Percentiles rank a stretch among this genome's conserved stretches.
These are phyloP conservation scores for Nesogale talazaci DNA, from an alignment of 2,113 vertebrate species.

Conservation along the genomic window DNA sequence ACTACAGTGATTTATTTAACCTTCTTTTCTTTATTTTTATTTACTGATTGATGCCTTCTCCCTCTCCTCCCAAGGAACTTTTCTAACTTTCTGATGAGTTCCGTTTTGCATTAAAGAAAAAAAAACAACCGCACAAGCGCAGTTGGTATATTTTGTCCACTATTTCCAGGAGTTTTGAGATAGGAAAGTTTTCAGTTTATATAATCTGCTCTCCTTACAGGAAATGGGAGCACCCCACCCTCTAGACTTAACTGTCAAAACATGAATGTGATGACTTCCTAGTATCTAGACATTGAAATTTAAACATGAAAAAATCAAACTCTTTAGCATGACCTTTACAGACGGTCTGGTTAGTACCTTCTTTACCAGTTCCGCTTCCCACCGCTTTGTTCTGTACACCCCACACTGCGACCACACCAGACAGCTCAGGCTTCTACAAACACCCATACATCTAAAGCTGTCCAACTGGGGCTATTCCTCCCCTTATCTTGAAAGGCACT, in stretches of 20 bases:
- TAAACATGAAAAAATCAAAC: not conserved
- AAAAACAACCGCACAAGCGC: too few relatives aligned
- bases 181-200: not conserved
- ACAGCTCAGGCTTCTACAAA: not conserved
- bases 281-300: not conserved
- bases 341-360: not conserved
- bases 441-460: not conserved
- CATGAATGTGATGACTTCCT: not conserved
- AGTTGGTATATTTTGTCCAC: not conserved
- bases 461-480: not conserved
- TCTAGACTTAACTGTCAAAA: not conserved
- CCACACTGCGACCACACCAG: not conserved
- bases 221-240: not conserved
- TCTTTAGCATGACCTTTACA: not conserved
- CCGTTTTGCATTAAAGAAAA: not conserved
- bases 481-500: not conserved
- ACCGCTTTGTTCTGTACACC: not conserved
- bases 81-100: not conserved
- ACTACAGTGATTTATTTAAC: too few relatives aligned
- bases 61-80: not conserved
- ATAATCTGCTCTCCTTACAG: not conserved
- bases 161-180: not conserved
- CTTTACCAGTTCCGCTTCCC: not conserved
- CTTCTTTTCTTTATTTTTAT: too few relatives aligned
- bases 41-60: not conserved